A percentile compares a stretch with the other conserved stretches of the same genome.
Conservation (phyloP, 2,797 vertebrate species). For the Myotis findleyi region DNA sequence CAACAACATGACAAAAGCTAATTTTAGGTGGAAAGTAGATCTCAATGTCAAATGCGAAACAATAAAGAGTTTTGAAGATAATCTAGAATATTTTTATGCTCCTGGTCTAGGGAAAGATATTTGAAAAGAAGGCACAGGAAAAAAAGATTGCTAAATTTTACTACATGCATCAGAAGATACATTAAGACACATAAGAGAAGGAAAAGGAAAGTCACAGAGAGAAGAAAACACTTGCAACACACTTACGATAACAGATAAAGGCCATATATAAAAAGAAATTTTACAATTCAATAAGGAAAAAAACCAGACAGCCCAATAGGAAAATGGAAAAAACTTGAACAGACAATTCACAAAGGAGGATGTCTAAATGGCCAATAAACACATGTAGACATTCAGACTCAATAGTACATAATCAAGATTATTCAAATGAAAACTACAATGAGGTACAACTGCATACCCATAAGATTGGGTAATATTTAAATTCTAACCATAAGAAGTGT, state of each 20-base stretch:
- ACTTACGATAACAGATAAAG: background rate
- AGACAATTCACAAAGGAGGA: background rate
- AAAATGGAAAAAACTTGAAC: background rate
- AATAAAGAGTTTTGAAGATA: background rate
- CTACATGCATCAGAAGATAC: conserved; percentile 1
- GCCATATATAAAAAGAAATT: background rate
- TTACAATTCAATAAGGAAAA: background rate
- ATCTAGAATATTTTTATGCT: background rate
- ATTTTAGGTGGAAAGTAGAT: conserved; percentile 9
- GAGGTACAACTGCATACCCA: background rate
- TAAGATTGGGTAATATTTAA: background rate
- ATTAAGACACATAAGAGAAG: background rate
- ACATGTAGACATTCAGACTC: background rate
- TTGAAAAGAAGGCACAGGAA: background rate
- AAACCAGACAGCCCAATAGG: background rate
- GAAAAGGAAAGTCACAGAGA: conserved; percentile 22
- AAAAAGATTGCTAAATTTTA: background rate
- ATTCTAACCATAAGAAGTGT: background rate
- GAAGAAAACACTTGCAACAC: background rate
- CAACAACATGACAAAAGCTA: background rate
- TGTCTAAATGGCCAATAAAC: background rate
- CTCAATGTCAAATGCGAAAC: background rate
- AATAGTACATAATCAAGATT: background rate
- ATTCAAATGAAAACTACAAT: background rate
- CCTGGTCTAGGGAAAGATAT: background rate